These are phyloP conservation scores for Passer montanus DNA, from an alignment of 2,113 vertebrate genomes.

Conservation along the genomic window DNA sequence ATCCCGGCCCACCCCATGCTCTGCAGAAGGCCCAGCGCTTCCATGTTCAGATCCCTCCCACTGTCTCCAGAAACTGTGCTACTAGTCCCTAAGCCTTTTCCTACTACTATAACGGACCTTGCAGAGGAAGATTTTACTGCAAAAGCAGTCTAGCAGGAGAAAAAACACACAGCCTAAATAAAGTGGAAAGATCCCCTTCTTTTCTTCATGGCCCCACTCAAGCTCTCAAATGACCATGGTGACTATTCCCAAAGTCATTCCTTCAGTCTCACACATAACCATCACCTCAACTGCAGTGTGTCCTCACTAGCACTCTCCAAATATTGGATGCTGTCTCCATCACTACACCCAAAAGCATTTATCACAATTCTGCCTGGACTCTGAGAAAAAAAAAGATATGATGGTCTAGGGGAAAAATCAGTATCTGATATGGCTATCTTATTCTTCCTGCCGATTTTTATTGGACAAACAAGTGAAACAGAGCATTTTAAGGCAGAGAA, in stretches of 20 bases:
- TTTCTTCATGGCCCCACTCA: background rate
- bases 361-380: background rate
- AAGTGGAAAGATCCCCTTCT: background rate
- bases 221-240: background rate
- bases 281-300: background rate
- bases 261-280: background rate
- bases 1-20: background rate
- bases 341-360: background rate
- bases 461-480: background rate
- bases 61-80: background rate
- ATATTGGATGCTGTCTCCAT: background rate
- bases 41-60: background rate
- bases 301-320: background rate
- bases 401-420: background rate
- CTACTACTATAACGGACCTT: background rate
- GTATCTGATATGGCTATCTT: background rate
- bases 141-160: background rate
- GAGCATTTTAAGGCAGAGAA: background rate
- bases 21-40: background rate
- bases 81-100: background rate
- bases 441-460: background rate
- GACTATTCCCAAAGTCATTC: background rate
- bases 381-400: background rate
- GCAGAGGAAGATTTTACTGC: background rate
- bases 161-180: background rate